A percentile compares a stretch with the other conserved stretches of the same genome.
These are phyloP conservation scores for Lycorma delicatula DNA, from an alignment of 1,140 invertebrate genomes.

Conservation along the genomic window DNA sequence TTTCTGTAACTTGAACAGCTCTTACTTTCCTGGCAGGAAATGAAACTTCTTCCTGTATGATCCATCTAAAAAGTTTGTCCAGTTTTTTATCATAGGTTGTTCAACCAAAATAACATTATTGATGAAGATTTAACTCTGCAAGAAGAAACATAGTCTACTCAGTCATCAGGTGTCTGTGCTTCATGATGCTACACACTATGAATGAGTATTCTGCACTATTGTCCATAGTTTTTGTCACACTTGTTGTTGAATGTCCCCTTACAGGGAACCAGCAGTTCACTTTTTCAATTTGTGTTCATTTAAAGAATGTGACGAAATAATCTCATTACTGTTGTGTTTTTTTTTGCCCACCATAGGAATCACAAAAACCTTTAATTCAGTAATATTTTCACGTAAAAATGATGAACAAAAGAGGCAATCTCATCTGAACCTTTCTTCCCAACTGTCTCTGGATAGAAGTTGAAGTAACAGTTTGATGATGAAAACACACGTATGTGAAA, in stretches of 20 bases:
- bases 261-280: slow-evolving; percentile 3
- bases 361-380: slow-evolving; percentile 8
- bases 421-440: slow-evolving; percentile 3
- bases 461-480: background rate
- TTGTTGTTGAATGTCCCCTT: slow-evolving; percentile 8
- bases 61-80: no score
- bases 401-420: background rate
- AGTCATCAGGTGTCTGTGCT: slow-evolving; percentile 5
- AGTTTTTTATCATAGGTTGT: background rate
- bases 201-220: background rate
- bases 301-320: slow-evolving; percentile 11
- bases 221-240: slow-evolving; percentile 12
- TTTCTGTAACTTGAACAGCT: no score
- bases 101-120: slow-evolving; percentile 8
- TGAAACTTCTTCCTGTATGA: no score
- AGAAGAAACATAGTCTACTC: background rate
- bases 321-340: slow-evolving; percentile 4
- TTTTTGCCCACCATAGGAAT: slow-evolving; percentile 16
- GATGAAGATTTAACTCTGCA: slow-evolving; percentile 6
- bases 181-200: no score
- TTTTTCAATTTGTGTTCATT: slow-evolving; percentile 8
- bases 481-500: slow-evolving; percentile 16
- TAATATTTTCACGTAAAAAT: slow-evolving; percentile 4
- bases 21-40: no score
- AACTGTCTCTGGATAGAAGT: slow-evolving; percentile 12